Evolutionary conservation across 2,113 vertebrate genomes (phyloP), one percentile per base, ranked within the genome.

Genomic region (Pluvialis apricaria): DNA sequence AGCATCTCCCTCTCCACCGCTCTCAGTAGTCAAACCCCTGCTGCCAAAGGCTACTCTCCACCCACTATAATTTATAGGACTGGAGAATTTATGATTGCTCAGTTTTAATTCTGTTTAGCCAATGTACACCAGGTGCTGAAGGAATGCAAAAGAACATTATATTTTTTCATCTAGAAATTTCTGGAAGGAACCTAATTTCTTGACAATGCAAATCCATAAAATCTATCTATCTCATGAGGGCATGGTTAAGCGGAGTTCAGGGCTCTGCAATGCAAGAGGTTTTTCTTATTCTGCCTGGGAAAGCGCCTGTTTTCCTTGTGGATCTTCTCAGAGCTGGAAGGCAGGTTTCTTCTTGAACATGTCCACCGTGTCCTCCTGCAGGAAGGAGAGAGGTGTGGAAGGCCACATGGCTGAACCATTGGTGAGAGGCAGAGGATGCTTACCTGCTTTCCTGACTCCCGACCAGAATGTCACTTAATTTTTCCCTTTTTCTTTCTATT

Each of bases 61-160:
- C 45, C 32, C 44, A 14, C n/a, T 58, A 6, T 26, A 5, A 28
- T 78, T 68, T 42, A 47, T 14, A 51, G 64, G 44, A 15, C 28
- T n/a, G 55, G 31, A 65, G 57, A 65, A 57, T 36, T 90, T 57
- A 20, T 22, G 29, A 3, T 8, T 13, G 16, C 17, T 90, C 3
- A 0, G 11, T 55, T 79, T 12, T 13, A n/a, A 52, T 77, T 64
- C 62, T 72, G 11, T n/a, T 40, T 76, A 44, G n/a, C 31, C 66
- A 58, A 9, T 4, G 14, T n/a, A 8, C 31, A 36, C 49, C 49
- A 65, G 26, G 29, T 66, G 49, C 54, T 80, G 54, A 45, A 77
- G 20, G 28, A 69, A 72, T 0, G 3, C 44, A 44, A 25, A 69
- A 65, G 5, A 49, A 82, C 0, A 0, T 40, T 10, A 0, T 8